Percentiles rank a stretch among this genome's conserved stretches.
phyloP scores from a whole-genome alignment of 2,797 vertebrate species.

The Acrossocheilus wenchowensis region DNA sequence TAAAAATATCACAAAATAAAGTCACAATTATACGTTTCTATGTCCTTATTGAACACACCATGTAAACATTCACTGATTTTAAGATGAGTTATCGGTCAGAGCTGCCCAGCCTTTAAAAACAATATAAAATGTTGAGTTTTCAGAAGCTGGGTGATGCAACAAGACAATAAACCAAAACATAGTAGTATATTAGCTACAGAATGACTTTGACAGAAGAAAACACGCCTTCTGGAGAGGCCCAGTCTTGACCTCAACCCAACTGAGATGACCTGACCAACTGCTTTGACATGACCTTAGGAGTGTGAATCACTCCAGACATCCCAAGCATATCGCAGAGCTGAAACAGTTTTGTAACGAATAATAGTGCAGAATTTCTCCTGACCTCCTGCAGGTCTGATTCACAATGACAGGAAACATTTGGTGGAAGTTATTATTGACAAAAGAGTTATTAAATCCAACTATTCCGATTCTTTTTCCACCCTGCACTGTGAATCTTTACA shows the following conservation, averaged over 20 bases:
- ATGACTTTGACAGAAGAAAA: background rate
- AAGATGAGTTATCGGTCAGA: background rate
- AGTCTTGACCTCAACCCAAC: background rate
- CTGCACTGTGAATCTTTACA: background rate
- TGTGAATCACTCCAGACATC: background rate
- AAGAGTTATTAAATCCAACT: background rate
- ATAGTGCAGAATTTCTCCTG: background rate
- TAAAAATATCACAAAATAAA: background rate
- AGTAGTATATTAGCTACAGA: background rate
- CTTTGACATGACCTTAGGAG: background rate
- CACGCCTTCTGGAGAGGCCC: background rate
- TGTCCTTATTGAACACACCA: too few relatives aligned
- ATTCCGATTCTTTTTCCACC: background rate
- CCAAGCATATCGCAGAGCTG: background rate
- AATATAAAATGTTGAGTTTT: background rate
- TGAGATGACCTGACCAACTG: background rate
- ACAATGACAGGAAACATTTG: background rate
- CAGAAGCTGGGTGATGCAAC: background rate
- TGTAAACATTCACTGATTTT: background rate
- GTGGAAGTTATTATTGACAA: background rate
- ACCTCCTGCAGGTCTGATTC: background rate
- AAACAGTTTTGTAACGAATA: background rate
- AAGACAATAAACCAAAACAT: background rate
- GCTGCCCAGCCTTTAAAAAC: background rate
- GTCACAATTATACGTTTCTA: background rate